Percentiles rank a stretch among this genome's conserved stretches.
These are phyloP conservation scores for Nibea coibor DNA, from an alignment of 2,113 vertebrate species.

Conservation along the genomic window DNA sequence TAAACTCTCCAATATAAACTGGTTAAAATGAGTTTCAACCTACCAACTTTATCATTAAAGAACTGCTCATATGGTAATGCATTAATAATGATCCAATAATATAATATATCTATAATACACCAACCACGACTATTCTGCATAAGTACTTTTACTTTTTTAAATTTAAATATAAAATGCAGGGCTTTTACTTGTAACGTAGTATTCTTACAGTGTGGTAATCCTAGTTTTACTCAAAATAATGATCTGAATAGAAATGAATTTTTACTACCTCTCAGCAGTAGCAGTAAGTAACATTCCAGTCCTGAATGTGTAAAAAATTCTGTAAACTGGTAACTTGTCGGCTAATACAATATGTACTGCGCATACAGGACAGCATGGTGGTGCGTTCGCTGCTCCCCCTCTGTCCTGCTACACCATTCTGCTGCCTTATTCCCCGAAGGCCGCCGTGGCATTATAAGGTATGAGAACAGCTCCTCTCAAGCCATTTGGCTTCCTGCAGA, in stretches of 20 bases:
- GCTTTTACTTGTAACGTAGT: background rate
- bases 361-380: constrained; percentile 24
- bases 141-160: background rate
- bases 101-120: background rate
- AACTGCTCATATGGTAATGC: too few species aligned
- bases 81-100: too few species aligned
- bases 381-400: constrained; percentile 23
- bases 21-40: too few species aligned
- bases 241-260: background rate
- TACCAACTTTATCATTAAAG: too few species aligned
- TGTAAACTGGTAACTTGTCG: background rate
- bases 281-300: background rate
- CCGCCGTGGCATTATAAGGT: constrained; percentile 62
- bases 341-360: constrained; percentile 33
- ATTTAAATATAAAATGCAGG: too few species aligned
- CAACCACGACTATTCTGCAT: background rate
- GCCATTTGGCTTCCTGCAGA: constrained; percentile 66
- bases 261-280: background rate
- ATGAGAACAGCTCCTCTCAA: constrained; percentile 61
- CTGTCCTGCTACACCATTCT: constrained; percentile 25
- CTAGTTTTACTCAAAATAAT: background rate
- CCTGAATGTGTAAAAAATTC: background rate
- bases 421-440: constrained; percentile 50
- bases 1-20: background rate
- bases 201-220: background rate